Evolutionary conservation across 1,140 invertebrate species (phyloP).

Genomic region (Anoplophora glabripennis): DNA sequence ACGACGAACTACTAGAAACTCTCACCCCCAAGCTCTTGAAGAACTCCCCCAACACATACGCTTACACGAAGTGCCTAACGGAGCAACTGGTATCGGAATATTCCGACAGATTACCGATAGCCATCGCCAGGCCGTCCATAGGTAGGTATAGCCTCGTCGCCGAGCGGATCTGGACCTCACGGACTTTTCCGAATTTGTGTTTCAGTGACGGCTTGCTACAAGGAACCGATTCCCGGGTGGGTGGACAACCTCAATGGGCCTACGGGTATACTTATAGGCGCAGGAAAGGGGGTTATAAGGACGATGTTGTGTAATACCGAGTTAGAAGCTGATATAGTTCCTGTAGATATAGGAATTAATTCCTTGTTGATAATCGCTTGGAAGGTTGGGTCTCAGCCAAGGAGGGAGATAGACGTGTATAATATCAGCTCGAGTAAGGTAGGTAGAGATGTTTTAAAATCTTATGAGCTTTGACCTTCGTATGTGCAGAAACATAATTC

Average conservation of each 20-base stretch:
- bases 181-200: constrained; percentile 11
- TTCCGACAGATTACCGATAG: constrained; percentile 72
- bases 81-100: constrained; percentile 78
- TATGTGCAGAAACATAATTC: too few relatives aligned
- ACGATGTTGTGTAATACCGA: constrained; percentile 78
- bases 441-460: too few relatives aligned
- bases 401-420: too few relatives aligned
- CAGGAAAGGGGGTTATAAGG: constrained; percentile 81
- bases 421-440: too few relatives aligned
- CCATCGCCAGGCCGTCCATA: constrained; percentile 88
- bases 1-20: not conserved
- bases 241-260: constrained; percentile 92
- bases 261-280: constrained; percentile 71
- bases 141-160: constrained; percentile 54
- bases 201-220: constrained; percentile 75
- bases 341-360: constrained; percentile 81
- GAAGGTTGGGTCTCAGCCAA: not conserved
- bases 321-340: constrained; percentile 80
- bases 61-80: constrained; percentile 86
- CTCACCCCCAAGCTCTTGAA: constrained; percentile 63
- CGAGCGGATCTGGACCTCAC: not conserved
- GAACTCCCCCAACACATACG: constrained; percentile 85
- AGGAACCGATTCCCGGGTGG: constrained; percentile 83
- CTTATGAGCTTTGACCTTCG: too few relatives aligned
- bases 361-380: constrained; percentile 55